Conservation (phyloP, 30 jellyfish, hydroid and myxozoan genomes). For the Mastigias papua region DNA sequence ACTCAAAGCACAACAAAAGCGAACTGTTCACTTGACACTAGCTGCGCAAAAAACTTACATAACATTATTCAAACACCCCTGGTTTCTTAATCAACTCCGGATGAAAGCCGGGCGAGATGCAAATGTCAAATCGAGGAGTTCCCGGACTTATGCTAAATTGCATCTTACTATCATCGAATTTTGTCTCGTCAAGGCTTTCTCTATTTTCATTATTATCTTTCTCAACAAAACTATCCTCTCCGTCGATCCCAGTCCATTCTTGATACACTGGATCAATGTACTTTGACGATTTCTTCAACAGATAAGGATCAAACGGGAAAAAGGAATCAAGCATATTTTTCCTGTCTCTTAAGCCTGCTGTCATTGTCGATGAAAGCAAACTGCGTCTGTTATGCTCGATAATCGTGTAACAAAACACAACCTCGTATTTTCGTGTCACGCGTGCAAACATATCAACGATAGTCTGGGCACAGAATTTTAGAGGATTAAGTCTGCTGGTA, state of each 20-base stretch:
- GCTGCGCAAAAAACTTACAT: too few species aligned
- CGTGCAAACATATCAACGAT: conserved; percentile 93
- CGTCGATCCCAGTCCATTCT: conserved; percentile 80
- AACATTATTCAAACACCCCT: conserved; percentile 7
- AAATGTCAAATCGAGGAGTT: conserved; percentile 65
- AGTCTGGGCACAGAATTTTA: conserved; percentile 80
- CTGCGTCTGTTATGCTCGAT: conserved; percentile 88
- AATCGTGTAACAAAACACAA: conserved; percentile 93
- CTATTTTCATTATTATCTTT: conserved; percentile 64
- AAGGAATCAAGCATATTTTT: conserved; percentile 71
- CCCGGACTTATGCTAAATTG: conserved; percentile 57
- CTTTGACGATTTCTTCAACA: conserved; percentile 67
- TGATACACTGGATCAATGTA: conserved; percentile 66
- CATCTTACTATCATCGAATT: conserved; percentile 27
- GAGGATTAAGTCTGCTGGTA: conserved; percentile 80
- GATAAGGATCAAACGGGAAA: conserved; percentile 93
- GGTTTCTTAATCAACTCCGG: conserved; percentile 37
- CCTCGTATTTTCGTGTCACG: conserved; percentile 85
- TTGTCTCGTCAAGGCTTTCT: conserved; percentile 24
- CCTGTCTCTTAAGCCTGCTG: conserved; percentile 12
- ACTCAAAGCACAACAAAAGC: too few species aligned
- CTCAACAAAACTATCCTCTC: conserved; percentile 15
- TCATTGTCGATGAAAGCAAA: conserved; percentile 23
- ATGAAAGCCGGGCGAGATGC: conserved; percentile 82
- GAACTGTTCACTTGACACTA: too few species aligned